Conservation (phyloP, 2,888 invertebrate genomes). For the Fragum fragum region DNA sequence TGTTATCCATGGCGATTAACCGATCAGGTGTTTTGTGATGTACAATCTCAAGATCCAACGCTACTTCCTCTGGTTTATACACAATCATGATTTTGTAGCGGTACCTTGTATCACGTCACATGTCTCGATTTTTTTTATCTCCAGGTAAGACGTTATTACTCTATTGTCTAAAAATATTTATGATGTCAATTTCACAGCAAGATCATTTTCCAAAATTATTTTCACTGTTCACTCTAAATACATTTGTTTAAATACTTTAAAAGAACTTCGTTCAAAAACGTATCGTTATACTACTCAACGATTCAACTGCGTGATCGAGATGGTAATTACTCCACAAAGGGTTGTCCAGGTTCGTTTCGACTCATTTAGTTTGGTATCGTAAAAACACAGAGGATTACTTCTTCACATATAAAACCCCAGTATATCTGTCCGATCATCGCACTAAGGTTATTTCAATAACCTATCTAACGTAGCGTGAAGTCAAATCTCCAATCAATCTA, state of each 20-base stretch:
- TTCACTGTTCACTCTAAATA: too few species aligned
- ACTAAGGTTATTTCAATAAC: conserved; percentile 26
- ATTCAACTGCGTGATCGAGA: background rate
- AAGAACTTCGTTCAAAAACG: too few species aligned
- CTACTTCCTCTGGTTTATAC: conserved; percentile 12
- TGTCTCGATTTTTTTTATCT: too few species aligned
- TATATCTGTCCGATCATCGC: background rate
- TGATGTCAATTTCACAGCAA: too few species aligned
- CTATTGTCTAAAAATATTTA: too few species aligned
- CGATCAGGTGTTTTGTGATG: background rate
- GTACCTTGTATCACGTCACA: too few species aligned
- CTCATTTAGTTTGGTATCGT: conserved; percentile 12
- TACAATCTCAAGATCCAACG: conserved; percentile 4
- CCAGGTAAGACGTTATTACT: too few species aligned
- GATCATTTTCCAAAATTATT: too few species aligned
- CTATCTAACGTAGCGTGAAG: background rate
- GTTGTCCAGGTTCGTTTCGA: conserved; percentile 20
- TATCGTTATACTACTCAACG: too few species aligned
- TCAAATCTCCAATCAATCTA: background rate
- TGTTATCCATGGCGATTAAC: conserved; percentile 32
- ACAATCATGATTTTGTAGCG: conserved; percentile 29
- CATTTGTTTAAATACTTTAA: too few species aligned
- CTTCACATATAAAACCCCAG: background rate
- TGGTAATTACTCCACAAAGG: background rate
- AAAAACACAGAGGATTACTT: conserved; percentile 11